Percentiles rank a stretch among this genome's conserved stretches.
These are phyloP conservation scores for Sanderia malayensis DNA, from an alignment of 30 jellyfish, hydroid and myxozoan species.

Conservation along the genomic window DNA sequence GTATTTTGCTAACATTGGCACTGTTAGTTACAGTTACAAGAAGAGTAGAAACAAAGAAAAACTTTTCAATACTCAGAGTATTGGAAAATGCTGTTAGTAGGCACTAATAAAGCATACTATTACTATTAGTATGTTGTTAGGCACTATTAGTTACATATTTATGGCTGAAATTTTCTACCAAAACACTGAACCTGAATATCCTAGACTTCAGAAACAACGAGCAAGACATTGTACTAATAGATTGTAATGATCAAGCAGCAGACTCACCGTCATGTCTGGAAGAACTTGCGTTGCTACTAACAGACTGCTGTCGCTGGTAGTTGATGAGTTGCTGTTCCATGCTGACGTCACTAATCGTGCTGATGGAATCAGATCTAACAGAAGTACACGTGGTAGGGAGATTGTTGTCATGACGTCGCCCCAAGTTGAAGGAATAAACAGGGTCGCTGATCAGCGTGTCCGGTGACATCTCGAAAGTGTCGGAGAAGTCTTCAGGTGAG, in stretches of 20 bases:
- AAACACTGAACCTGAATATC: not conserved
- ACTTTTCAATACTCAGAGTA: too few species aligned
- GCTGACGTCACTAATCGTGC: conserved; percentile 72
- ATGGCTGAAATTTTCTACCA: not conserved
- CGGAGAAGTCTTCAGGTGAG: conserved; percentile 69
- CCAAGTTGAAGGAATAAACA: conserved; percentile 18
- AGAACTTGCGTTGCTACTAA: conserved; percentile 52
- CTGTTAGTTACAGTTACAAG: too few species aligned
- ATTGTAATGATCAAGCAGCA: not conserved
- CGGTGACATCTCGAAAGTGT: conserved; percentile 45
- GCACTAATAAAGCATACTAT: not conserved
- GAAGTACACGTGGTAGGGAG: conserved; percentile 81
- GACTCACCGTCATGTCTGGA: conserved; percentile 55
- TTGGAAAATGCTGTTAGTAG: not conserved
- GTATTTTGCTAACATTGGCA: too few species aligned
- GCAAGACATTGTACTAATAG: not conserved
- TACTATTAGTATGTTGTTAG: not conserved
- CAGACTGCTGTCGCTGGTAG: conserved; percentile 65
- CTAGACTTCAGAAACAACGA: not conserved
- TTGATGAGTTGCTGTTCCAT: conserved; percentile 52
- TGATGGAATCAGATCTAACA: conserved; percentile 67
- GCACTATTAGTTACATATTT: not conserved
- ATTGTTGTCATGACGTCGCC: conserved; percentile 28
- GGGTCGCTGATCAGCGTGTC: conserved; percentile 42
- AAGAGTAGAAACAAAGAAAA: too few species aligned